These are phyloP conservation scores for Vulpes vulpes DNA, from an alignment of 2,113 vertebrate species.

Conservation along the genomic window DNA sequence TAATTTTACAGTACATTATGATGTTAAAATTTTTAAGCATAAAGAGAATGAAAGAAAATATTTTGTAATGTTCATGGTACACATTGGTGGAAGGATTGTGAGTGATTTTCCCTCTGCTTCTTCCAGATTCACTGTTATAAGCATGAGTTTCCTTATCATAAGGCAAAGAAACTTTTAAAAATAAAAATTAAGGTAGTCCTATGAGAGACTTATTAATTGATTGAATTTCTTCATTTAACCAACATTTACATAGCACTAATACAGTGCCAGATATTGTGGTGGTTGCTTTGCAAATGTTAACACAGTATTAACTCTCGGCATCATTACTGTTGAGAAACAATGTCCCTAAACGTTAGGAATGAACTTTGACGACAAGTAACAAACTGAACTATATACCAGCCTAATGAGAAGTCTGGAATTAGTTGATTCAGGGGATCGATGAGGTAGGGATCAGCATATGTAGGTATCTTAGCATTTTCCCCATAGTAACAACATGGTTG, in stretches of 20 bases:
- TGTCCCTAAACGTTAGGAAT: not conserved
- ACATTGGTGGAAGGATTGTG: not conserved
- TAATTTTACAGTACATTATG: not conserved
- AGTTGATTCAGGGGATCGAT: not conserved
- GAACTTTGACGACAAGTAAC: not conserved
- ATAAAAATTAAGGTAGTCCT: constrained; percentile 6
- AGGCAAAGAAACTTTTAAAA: not conserved
- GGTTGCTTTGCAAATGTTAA: not conserved
- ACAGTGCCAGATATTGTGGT: not conserved
- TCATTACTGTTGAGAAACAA: not conserved
- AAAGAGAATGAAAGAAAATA: constrained; percentile 1
- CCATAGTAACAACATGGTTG: not conserved
- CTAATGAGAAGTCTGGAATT: not conserved
- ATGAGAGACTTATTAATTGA: not conserved
- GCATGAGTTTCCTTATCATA: constrained; percentile 17
- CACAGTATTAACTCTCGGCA: not conserved
- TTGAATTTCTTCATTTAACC: constrained; percentile 9
- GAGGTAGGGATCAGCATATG: not conserved
- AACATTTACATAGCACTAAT: not conserved
- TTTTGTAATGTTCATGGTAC: not conserved
- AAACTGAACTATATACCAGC: not conserved
- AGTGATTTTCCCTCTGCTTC: not conserved
- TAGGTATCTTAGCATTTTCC: not conserved
- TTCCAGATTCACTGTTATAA: constrained; percentile 32
- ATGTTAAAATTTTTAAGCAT: not conserved